Evolutionary conservation across 2,113 vertebrate species (phyloP), one percentile per base, ranked within the genome.

Genomic region (Gallinago jamesoni): DNA sequence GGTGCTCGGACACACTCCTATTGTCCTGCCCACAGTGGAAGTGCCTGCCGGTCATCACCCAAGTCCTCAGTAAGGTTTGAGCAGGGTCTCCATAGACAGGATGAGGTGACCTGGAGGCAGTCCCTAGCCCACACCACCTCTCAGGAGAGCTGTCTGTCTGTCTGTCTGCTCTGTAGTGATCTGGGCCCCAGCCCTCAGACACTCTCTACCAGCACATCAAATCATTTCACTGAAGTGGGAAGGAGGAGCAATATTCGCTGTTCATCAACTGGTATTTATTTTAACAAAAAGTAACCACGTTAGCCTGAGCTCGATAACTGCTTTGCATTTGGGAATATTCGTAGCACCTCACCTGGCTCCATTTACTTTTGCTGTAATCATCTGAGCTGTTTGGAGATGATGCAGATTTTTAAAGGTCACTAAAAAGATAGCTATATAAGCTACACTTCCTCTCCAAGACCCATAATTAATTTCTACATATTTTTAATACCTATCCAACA

Each of bases 1-100:
- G 6, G 12, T 1, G 1, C 59, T 33, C 35, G 8, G 56, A 2
- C 1, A 1, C 0, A 2, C 11, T 76, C 39, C 68, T 39, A 1
- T 0, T 45, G 30, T 43, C 23, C 85, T 57, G 52, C 43, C 41
- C 31, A 4, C 13, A 43, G 35, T 4, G 12, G 33, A 80, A 75
- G 20, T 1, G 2, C 43, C 39, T 47, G 63, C 31, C 47, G 2
- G 2, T 50, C 43, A 22, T 19, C 4, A 5, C 30, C 20, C 20
- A 20, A 43, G 45, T 33, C 43, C 20, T 43, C 9, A 0, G 19
- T 15, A 14, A 5, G 8, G 9, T 63, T 68, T 3, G 4, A 57
- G 52, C 1, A 1, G 8, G n/a, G 20, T 5, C 31, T 47, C 19
- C 0, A 0, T 31, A 23, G n/a, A 12, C 39, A 81, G 24, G 39